Percentiles rank a stretch among this genome's conserved stretches.
These are phyloP conservation scores for Parnassius apollo DNA, from an alignment of 2,888 invertebrate species.

Conservation along the genomic window DNA sequence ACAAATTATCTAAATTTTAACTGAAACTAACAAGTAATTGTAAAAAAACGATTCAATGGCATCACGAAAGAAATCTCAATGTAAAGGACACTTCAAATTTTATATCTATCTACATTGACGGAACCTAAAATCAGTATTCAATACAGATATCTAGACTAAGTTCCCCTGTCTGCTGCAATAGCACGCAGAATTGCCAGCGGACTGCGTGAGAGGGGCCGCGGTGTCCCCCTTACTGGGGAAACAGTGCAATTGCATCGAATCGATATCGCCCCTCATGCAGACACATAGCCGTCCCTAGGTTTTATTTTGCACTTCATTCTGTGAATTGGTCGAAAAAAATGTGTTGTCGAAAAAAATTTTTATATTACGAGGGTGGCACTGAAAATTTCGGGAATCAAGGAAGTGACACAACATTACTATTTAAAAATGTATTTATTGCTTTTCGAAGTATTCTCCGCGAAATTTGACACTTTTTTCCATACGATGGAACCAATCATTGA, in stretches of 20 bases:
- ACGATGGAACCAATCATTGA: too few species aligned
- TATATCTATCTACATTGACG: not conserved
- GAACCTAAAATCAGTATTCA: not conserved
- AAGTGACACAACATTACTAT: too few species aligned
- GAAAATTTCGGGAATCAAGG: too few species aligned
- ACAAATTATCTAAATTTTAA: too few species aligned
- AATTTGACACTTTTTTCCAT: too few species aligned
- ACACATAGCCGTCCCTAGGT: slow-evolving; percentile 3
- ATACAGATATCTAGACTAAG: slow-evolving; percentile 5
- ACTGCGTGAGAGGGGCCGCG: slow-evolving; percentile 3
- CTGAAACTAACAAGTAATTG: too few species aligned
- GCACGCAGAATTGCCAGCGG: not conserved
- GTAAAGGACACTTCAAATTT: not conserved
- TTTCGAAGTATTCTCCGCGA: too few species aligned
- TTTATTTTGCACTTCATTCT: slow-evolving; percentile 8
- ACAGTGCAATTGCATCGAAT: slow-evolving; percentile 18
- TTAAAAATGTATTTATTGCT: too few species aligned
- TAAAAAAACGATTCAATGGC: too few species aligned
- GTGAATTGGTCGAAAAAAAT: not conserved
- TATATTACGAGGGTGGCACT: too few species aligned
- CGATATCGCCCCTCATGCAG: slow-evolving; percentile 17
- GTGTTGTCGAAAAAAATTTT: too few species aligned
- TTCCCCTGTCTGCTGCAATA: not conserved
- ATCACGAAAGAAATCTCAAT: too few species aligned
- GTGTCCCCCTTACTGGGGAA: slow-evolving; percentile 11